Base-by-base conservation (phyloP, 2,113 vertebrate genomes). In the Phaethon lepturus region DNA sequence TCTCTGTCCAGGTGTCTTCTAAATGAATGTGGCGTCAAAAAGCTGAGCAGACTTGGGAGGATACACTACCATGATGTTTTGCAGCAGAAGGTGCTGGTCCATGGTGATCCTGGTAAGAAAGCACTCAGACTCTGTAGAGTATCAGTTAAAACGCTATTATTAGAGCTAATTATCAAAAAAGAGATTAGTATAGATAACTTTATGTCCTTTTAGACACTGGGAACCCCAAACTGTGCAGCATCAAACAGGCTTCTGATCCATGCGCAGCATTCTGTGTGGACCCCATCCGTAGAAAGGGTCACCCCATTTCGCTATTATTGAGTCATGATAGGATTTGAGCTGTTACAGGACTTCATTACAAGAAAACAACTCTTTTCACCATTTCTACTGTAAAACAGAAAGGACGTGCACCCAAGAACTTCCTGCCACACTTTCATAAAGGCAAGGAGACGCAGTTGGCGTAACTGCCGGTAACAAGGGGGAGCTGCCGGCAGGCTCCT, bases 401-500 rank as follows among this genome's bases (percentile, higher is more conserved):
- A 52, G 33, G 38, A 31, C 3, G 1, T 25, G 80, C 63, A 52
- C 18, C 5, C 9, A 68, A 53, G 55, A 88, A 53, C 26, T 74
- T 69, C 40, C 31, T 91, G 66, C 49, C 47, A 31, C 38, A 26
- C 7, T 49, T 60, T 17, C 33, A 47, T 23, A 33, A 81, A 67
- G 45, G 6, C 17, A 49, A 28, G 26, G 29, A 56, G 42, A 49
- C 1, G 9, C 11, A 40, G 59, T 29, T 38, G 35, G 33, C 72
- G 4, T 13, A 42, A 42, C 0, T 10, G 11, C 10, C 5, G 5
- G 19, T 19, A 60, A 19, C 2, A 26, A 71, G 28, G 1, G 10
- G 55, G 10, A 80, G 44, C n/a, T 84, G 52, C n/a, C 44, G 33
- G 17, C 59, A 56, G 35, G 23, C 17, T 91, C 10, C 24, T 62